Conservation (phyloP, 2,888 invertebrate species). For the Drosophila cracens region DNA sequence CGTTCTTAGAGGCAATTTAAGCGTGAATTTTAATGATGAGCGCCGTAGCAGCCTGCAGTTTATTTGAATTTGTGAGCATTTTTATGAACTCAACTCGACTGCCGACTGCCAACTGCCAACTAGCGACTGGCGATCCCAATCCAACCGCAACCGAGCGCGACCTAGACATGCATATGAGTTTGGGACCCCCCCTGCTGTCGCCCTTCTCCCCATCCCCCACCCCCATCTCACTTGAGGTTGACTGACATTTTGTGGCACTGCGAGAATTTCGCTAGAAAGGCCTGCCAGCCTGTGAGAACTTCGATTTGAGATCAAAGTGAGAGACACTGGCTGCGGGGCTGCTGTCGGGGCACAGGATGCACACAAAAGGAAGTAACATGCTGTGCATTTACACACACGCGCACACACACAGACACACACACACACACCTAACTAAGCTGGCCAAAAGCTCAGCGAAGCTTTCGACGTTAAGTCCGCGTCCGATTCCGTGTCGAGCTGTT, state of each 20-base stretch:
- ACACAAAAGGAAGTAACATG: conserved; percentile 76
- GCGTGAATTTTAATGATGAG: conserved; percentile 80
- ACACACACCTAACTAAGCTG: not conserved
- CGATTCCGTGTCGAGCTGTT: conserved; percentile 45
- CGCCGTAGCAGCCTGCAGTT: conserved; percentile 71
- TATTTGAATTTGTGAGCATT: conserved; percentile 74
- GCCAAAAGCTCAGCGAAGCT: conserved; percentile 15
- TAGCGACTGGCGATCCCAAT: conserved; percentile 3
- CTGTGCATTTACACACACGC: conserved; percentile 48
- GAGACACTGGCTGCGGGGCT: not conserved
- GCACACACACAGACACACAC: not conserved
- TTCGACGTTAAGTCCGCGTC: conserved; percentile 47
- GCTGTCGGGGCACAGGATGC: conserved; percentile 68
- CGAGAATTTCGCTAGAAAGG: conserved; percentile 74
- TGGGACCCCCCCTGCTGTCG: conserved; percentile 16
- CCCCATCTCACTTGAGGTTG: conserved; percentile 24
- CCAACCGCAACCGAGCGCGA: conserved; percentile 15
- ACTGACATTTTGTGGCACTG: conserved; percentile 72
- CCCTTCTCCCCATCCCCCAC: conserved; percentile 18
- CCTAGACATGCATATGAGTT: conserved; percentile 63
- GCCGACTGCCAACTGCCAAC: not conserved
- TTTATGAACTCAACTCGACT: conserved; percentile 59
- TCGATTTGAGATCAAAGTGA: conserved; percentile 7
- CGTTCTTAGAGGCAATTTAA: conserved; percentile 71
- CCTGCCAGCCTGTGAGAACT: conserved; percentile 47